Base-by-base conservation (phyloP, 2,888 invertebrate species). In the Mantis religiosa region DNA sequence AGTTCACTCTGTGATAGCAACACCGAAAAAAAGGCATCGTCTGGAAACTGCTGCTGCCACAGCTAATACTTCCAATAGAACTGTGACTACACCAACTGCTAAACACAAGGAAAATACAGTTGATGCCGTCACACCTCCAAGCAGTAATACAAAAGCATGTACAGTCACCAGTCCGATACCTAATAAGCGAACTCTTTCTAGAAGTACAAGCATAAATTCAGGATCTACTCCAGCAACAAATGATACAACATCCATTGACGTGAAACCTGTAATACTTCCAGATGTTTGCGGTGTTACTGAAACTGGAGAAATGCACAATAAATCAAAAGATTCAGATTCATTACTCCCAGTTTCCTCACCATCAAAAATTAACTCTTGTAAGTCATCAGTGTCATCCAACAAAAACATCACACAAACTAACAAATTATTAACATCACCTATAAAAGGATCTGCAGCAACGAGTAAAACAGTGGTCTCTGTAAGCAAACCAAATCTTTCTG, bases 1-100 rank as follows among this genome's bases (percentile, higher is more conserved):
- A 91, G 90, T 86, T 25, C 89, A 90, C 14, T 87, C 91, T 12
- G 91, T 92, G 20, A 92, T 91, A 30, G 96, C 96, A 1, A 96
- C 97, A 1, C 96, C 97, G 0, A 97, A 97, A 91, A 97, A 97
- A 91, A 94, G 96, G 0, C 96, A 96, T 91, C 93, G 96, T 90
- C 91, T 96, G 87, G 96, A 96, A 93, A 90, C 86, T 86, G 84
- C 89, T 27, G 87, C 84, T 25, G 83, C 87, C 28, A 41, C 87
- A 27, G 34, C 34, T 25, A 82, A 15, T 86, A 30, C 82, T 86
- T 30, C 47, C 14, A 82, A n/a, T n/a, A 86, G 34, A 47, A 86
- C 83, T 30, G 54, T 83, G 34, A 41, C 82, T 82, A 92, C 93
- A 87, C 93, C 94, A 3, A 94, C 94, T 90, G 94, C 94, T 41